Evolutionary conservation across 2,888 invertebrate genomes (phyloP).

Genomic region (Serrognathus titanus): DNA sequence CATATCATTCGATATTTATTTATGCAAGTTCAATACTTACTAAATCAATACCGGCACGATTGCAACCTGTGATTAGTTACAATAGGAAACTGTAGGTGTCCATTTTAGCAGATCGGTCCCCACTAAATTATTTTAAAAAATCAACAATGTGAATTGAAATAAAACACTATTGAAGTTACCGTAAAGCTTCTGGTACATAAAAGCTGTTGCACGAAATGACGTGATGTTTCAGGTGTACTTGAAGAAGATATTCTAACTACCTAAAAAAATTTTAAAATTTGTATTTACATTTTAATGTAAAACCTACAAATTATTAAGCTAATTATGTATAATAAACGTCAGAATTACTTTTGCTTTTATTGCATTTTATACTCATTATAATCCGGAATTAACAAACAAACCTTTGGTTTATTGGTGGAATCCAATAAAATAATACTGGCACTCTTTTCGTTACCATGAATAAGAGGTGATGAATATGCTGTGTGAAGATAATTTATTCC

Average conservation of each 20-base stretch:
- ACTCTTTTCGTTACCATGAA: slow-evolving; percentile 77
- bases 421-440: slow-evolving; percentile 77
- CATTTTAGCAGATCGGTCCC: slow-evolving; percentile 68
- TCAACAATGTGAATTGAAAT: not conserved
- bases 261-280: too few relatives aligned
- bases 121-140: slow-evolving; percentile 41
- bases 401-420: slow-evolving; percentile 63
- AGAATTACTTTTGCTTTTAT: too few relatives aligned
- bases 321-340: too few relatives aligned
- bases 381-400: slow-evolving; percentile 30
- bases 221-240: slow-evolving; percentile 53
- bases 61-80: slow-evolving; percentile 66
- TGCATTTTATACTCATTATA: too few relatives aligned
- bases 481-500: slow-evolving; percentile 69
- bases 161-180: slow-evolving; percentile 22
- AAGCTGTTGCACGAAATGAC: slow-evolving; percentile 66
- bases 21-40: slow-evolving; percentile 40
- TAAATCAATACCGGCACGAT: slow-evolving; percentile 54
- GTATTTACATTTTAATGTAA: too few relatives aligned
- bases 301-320: too few relatives aligned
- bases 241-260: slow-evolving; percentile 50
- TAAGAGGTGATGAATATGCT: slow-evolving; percentile 58
- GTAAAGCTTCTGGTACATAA: slow-evolving; percentile 74
- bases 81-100: slow-evolving; percentile 72
- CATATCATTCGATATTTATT: slow-evolving; percentile 5